Conservation (phyloP, 2,113 vertebrate genomes). For the Zosterops lateralis region DNA sequence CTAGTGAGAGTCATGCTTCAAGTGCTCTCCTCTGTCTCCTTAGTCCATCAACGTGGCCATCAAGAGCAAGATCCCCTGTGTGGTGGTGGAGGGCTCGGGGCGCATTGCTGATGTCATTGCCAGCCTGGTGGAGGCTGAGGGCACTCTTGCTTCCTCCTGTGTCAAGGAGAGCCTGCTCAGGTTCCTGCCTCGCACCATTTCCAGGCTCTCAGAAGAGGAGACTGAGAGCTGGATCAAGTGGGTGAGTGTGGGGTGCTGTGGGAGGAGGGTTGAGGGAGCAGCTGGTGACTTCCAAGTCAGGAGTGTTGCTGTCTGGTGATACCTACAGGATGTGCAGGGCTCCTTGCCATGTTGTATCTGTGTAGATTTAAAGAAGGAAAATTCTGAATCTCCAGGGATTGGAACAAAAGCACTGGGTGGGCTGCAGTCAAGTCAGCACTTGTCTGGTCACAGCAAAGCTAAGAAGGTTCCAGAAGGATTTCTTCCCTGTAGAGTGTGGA, state of each 20-base stretch:
- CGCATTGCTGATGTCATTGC: conserved; percentile 78
- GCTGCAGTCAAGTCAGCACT: fast-evolving
- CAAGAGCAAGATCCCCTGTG: conserved; percentile 81
- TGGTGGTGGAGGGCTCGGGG: conserved; percentile 81
- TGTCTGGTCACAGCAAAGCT: neutral
- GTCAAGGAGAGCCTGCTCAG: conserved; percentile 78
- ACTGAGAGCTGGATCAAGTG: conserved; percentile 78
- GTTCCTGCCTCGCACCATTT: conserved; percentile 75
- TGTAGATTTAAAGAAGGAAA: neutral
- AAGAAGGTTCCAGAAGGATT: neutral
- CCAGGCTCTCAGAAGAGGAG: conserved; percentile 76
- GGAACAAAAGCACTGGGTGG: neutral
- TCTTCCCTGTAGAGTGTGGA: neutral
- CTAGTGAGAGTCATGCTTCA: neutral
- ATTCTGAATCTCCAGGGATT: neutral
- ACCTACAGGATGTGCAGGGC: neutral
- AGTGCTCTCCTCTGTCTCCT: neutral
- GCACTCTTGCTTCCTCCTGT: conserved; percentile 65
- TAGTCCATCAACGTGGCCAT: conserved; percentile 78
- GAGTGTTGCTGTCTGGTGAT: neutral
- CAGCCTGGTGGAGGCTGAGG: conserved; percentile 71
- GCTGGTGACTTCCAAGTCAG: neutral
- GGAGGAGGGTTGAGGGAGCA: neutral
- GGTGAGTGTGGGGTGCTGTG: conserved; percentile 29
- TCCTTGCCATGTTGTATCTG: fast-evolving